Base-by-base conservation (phyloP, 2,113 vertebrate genomes). In the Sinocyclocheilus anophthalmus region DNA sequence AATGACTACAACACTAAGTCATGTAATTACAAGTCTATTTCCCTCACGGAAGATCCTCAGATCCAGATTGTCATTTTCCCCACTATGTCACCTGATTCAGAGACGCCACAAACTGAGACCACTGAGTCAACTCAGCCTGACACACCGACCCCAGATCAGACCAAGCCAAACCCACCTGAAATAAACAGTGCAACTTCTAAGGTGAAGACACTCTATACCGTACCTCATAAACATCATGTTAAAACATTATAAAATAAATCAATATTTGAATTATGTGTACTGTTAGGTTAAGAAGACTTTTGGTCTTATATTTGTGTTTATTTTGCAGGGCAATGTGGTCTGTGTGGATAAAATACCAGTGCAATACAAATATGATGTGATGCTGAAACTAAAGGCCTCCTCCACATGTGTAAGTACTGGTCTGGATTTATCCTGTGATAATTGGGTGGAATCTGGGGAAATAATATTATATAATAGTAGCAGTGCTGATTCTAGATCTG, bases 331-430 rank as follows among this genome's bases (percentile, higher is more conserved):
- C 0, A 89, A 90, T 3, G 92, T 95, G 12, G 61, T 89, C 7
- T 95, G 95, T 59, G 93, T 94, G 67, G 86, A 67, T 83, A 93
- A 93, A 88, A 92, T 92, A 53, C 88, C 85, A 0, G 87, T 92
- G 30, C 85, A 86, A 86, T 86, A 92, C 87, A 94, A 90, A 91
- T 90, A 94, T 1, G 92, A 92, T 14, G 90, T 95, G 87, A 92
- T 13, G 76, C 91, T 95, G 61, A 93, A 91, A 80, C 92, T 95
- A 65, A 92, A 90, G 63, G 59, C 70, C 7, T 12, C 83, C 4
- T 92, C 94, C 88, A 92, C 1, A 75, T 95, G 95, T 89, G 95
- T 95, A 90, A 94, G 95, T 92, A 81, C 53, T 87, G 55, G n/a
- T 16, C 39, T 81, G n/a, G 10, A 12, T 70, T 53, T n/a, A 87